Conservation (phyloP, 2,797 vertebrate genomes). For the Kryptolebias ocellatus region DNA sequence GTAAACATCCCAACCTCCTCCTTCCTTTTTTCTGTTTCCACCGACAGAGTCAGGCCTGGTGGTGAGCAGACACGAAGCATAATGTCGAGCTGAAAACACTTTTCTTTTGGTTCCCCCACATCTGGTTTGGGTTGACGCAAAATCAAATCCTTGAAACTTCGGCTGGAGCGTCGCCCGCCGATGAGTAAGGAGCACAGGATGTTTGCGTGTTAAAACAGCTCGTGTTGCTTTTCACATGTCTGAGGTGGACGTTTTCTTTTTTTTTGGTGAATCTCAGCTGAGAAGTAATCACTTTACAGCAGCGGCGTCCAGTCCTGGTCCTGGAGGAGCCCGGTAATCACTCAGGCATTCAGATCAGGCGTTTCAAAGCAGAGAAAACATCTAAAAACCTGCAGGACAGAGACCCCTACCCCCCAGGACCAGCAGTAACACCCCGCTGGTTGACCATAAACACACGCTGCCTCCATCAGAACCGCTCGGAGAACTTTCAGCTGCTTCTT, state of each 20-base stretch:
- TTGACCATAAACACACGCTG: too few species aligned
- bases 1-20: slow-evolving; percentile 17
- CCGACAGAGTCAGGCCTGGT: slow-evolving; percentile 4
- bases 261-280: not conserved
- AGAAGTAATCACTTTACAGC: slow-evolving; percentile 29
- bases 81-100: slow-evolving; percentile 25
- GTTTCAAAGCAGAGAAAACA: too few species aligned
- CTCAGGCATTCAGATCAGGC: too few species aligned
- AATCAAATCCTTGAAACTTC: slow-evolving; percentile 43
- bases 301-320: too few species aligned
- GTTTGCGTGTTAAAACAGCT: slow-evolving; percentile 21
- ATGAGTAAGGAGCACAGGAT: slow-evolving; percentile 26
- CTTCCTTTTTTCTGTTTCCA: slow-evolving; percentile 16
- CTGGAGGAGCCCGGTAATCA: too few species aligned
- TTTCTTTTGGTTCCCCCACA: slow-evolving; percentile 48
- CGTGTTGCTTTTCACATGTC: slow-evolving; percentile 7
- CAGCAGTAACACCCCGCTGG: too few species aligned
- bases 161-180: slow-evolving; percentile 5
- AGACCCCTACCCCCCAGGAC: too few species aligned
- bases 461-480: too few species aligned
- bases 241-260: too few species aligned
- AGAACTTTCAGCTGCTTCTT: too few species aligned
- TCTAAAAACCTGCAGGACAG: too few species aligned
- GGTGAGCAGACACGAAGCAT: slow-evolving; percentile 40
- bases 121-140: slow-evolving; percentile 66